A percentile compares a stretch with the other conserved stretches of the same genome.
Evolutionary conservation across 1,140 invertebrate species (phyloP).

Genomic region (Neuroterus valhalla): DNA sequence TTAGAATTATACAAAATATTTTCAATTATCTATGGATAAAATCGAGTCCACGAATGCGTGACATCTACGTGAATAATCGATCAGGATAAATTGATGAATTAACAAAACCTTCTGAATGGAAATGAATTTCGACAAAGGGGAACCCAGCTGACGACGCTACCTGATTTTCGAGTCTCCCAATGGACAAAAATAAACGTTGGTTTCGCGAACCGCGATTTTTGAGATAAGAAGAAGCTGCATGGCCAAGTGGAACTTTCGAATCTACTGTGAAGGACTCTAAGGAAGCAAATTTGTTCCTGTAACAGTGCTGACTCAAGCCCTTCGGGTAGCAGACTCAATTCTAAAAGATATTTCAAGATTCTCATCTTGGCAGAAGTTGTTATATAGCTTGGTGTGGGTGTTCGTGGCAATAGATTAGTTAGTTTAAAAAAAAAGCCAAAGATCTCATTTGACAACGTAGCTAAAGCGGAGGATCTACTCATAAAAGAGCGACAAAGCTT

Average conservation of each 20-base stretch:
- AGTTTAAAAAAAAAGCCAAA: no score
- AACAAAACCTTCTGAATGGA: conserved; percentile 48
- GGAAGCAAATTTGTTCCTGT: no score
- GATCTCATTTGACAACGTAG: no score
- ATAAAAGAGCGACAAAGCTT: no score
- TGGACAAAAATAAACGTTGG: background rate
- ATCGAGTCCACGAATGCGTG: conserved; percentile 36
- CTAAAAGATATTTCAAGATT: background rate
- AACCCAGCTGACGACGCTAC: conserved; percentile 64
- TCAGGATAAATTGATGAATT: conserved; percentile 64
- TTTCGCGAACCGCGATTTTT: background rate
- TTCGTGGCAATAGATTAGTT: no score
- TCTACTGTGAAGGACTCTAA: background rate
- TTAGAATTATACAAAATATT: background rate
- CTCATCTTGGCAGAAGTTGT: no score
- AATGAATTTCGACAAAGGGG: conserved; percentile 53
- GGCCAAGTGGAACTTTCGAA: background rate
- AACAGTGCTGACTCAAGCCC: background rate
- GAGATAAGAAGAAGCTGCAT: background rate
- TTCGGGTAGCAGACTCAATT: background rate
- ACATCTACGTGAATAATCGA: no score
- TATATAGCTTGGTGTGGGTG: background rate
- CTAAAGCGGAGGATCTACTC: no score
- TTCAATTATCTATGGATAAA: conserved; percentile 55
- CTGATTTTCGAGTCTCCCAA: background rate